These are phyloP conservation scores for Haplochromis vanheusdeni DNA, from an alignment of 2,113 vertebrate genomes.

Conservation along the genomic window DNA sequence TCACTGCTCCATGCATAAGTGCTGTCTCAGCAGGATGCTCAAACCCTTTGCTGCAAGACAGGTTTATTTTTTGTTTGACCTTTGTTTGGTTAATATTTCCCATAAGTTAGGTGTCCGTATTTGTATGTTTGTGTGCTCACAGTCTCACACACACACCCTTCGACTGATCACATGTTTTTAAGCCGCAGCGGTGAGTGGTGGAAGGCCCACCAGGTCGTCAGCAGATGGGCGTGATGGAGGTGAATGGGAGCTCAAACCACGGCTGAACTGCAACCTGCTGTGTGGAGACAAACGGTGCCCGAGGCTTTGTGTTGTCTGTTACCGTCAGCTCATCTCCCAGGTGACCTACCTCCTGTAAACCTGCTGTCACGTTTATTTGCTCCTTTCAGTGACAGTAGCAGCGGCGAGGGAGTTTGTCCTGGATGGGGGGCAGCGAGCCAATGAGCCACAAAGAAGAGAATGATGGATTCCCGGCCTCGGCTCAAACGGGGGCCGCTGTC, in stretches of 20 bases:
- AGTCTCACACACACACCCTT: background rate
- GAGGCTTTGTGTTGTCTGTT: conserved; percentile 39
- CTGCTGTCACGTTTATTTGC: conserved; percentile 60
- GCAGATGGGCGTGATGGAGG: background rate
- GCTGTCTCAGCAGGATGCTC: background rate
- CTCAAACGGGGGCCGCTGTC: conserved; percentile 54
- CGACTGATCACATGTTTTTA: background rate
- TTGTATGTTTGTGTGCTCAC: background rate
- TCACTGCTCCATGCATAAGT: background rate
- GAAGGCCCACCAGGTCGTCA: background rate
- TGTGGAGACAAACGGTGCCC: conserved; percentile 56
- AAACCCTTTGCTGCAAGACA: background rate
- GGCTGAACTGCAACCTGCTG: background rate
- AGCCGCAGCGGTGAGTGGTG: background rate
- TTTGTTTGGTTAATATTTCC: background rate
- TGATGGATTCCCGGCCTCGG: conserved; percentile 62
- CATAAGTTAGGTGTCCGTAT: background rate
- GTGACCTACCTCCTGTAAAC: conserved; percentile 43
- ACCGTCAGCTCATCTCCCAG: conserved; percentile 38
- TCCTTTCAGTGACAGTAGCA: conserved; percentile 12
- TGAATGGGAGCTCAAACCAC: background rate
- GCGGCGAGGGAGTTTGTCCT: conserved; percentile 42
- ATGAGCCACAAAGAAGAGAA: conserved; percentile 50
- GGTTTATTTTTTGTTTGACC: background rate
- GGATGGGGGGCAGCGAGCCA: conserved; percentile 31